Percentiles rank a stretch among this genome's conserved stretches.
Evolutionary conservation across 1,140 invertebrate genomes (phyloP).

Genomic region (Chrysoperla carnea): DNA sequence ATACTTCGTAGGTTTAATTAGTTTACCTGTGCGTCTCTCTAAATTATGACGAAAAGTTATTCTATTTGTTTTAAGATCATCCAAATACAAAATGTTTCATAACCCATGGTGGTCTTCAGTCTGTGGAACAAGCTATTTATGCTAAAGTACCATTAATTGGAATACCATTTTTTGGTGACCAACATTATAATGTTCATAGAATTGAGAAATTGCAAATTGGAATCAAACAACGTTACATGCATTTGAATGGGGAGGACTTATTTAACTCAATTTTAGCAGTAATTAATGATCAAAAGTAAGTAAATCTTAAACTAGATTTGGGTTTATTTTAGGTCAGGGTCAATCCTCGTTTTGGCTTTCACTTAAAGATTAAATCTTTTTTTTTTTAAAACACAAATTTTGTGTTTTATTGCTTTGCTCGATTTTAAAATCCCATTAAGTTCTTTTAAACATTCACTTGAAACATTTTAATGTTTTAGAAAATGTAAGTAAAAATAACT

Average conservation of each 20-base stretch:
- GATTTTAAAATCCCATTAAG: too few relatives aligned
- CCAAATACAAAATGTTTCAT: slow-evolving; percentile 22
- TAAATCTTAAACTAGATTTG: too few relatives aligned
- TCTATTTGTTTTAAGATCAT: slow-evolving; percentile 21
- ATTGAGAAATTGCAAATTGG: slow-evolving; percentile 13
- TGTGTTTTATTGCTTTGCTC: too few relatives aligned
- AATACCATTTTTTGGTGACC: slow-evolving; percentile 19
- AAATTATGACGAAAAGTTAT: background rate
- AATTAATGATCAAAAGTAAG: slow-evolving; percentile 4
- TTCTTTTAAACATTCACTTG: too few relatives aligned
- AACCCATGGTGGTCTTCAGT: slow-evolving; percentile 26
- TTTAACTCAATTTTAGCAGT: slow-evolving; percentile 11
- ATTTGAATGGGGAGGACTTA: slow-evolving; percentile 14
- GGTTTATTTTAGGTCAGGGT: too few relatives aligned
- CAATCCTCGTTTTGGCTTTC: too few relatives aligned
- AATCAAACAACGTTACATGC: slow-evolving; percentile 11
- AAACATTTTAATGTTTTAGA: too few relatives aligned
- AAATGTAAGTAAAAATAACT: too few relatives aligned
- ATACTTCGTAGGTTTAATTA: slow-evolving; percentile 4
- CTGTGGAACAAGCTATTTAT: slow-evolving; percentile 23
- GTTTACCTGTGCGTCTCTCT: background rate
- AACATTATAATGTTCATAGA: slow-evolving; percentile 15
- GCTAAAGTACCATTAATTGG: slow-evolving; percentile 23
- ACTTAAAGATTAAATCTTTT: too few relatives aligned
- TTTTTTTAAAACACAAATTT: too few relatives aligned